phyloP scores from a whole-genome alignment of 2,888 invertebrate species.

The Drosophila phalerata region DNA sequence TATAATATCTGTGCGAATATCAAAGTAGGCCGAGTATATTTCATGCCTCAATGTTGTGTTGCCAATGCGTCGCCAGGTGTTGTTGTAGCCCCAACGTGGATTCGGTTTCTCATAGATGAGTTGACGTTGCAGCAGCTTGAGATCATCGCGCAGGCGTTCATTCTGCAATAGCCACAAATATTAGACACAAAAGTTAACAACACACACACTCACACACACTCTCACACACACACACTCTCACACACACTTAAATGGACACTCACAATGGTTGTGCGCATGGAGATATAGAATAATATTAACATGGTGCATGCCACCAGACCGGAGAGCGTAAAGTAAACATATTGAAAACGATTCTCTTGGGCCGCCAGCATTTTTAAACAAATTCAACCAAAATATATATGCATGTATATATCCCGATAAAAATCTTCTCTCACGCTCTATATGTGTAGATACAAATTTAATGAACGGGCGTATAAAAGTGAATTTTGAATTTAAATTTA shows the following conservation, averaged over 20 bases:
- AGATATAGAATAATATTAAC: conserved; percentile 80
- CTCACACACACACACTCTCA: conserved; percentile 14
- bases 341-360: conserved; percentile 80
- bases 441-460: conserved; percentile 3
- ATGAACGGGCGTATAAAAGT: conserved; percentile 19
- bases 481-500: conserved; percentile 22
- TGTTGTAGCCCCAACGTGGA: conserved; percentile 80
- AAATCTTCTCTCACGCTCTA: conserved; percentile 1
- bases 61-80: conserved; percentile 83
- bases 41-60: conserved; percentile 76
- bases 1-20: conserved; percentile 82
- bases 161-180: conserved; percentile 60
- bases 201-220: conserved; percentile 3
- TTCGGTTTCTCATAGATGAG: conserved; percentile 75
- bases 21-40: conserved; percentile 85
- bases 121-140: conserved; percentile 73
- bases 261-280: conserved; percentile 80
- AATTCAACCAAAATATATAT: neutral
- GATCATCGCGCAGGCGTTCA: conserved; percentile 74
- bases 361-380: conserved; percentile 61
- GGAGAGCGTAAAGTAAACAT: conserved; percentile 82
- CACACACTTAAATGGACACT: conserved; percentile 53
- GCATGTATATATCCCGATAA: conserved; percentile 7
- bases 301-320: conserved; percentile 82
- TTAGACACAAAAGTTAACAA: conserved; percentile 4